Base-by-base conservation (phyloP, 2,888 invertebrate genomes). In the Gari tellinella region DNA sequence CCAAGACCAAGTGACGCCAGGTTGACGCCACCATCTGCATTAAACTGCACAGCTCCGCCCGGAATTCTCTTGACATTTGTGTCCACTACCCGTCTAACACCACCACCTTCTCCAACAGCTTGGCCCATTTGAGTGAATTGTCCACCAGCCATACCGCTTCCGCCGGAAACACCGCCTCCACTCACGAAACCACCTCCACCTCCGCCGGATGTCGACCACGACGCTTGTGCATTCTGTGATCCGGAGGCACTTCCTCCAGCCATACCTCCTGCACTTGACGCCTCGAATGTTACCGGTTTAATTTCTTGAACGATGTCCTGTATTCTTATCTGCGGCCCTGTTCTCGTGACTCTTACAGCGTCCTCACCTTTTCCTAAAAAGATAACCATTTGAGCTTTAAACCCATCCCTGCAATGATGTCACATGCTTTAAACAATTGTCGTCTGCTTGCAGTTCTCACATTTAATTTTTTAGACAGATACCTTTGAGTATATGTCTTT, bases 51-150 rank as follows among this genome's bases (percentile, higher is more conserved):
- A 12, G 45, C 51, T 8, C 78, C 70, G 2, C 60, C 69, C 25
- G 78, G 78, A 26, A 78, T 51, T 52, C 73, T 49, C 53, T 73
- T 78, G 23, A 78, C 53, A 40, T 78, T 73, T 15, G 78, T 78
- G 53, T 78, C 78, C 51, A 78, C 64, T 2, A 73, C 40, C 19
- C 73, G 56, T 46, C 69, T 73, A 15, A 78, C 51, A 17, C 78
- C 78, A 37, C 78, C 78, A 10, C 78, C 73, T 17, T 52, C 57
- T 10, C 75, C 78, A 7, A 57, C 66, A 1, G 70, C 78, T 31
- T 66, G 62, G 15, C 78, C 78, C 61, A 78, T 19, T 64, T 62
- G 73, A 8, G 72, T 78, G 38, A 73, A 78, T 12, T 73, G 69
- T 5, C 78, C 78, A 19, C 69, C 69, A 1, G 70, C 56, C 62